phyloP scores from a whole-genome alignment of 2,888 invertebrate genomes.

The Scaptomyza tumidula region DNA sequence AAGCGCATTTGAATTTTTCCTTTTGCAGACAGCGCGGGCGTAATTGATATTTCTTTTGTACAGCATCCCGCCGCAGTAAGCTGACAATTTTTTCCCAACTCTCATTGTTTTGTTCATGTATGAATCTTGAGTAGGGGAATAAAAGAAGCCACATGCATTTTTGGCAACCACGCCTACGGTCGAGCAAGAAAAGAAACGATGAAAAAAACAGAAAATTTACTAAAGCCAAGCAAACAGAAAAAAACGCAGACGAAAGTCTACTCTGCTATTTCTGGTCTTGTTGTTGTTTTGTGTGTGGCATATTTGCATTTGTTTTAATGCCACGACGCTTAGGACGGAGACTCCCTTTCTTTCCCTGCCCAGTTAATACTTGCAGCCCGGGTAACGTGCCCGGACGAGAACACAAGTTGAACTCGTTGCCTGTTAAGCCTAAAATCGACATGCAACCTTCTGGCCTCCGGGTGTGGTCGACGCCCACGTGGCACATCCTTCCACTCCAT shows the following conservation, averaged over 20 bases:
- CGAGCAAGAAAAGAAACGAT: background rate
- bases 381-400: constrained; percentile 8
- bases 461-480: constrained; percentile 59
- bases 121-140: background rate
- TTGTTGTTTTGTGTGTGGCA: constrained; percentile 54
- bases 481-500: background rate
- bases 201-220: background rate
- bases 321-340: constrained; percentile 53
- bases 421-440: constrained; percentile 76
- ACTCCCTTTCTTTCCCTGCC: background rate
- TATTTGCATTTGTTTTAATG: constrained; percentile 75
- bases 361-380: background rate
- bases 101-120: background rate
- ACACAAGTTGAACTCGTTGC: constrained; percentile 64
- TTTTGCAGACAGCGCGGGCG: constrained; percentile 6
- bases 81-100: constrained; percentile 31
- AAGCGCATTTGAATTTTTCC: constrained; percentile 47
- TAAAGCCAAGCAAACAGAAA: constrained; percentile 49
- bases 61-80: constrained; percentile 28
- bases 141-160: constrained; percentile 39
- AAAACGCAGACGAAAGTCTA: constrained; percentile 53
- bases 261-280: constrained; percentile 20
- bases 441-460: constrained; percentile 67
- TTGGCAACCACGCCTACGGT: constrained; percentile 43
- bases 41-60: constrained; percentile 48